Evolutionary conservation across 2,113 vertebrate genomes (phyloP).

Genomic region (Cebus imitator): DNA sequence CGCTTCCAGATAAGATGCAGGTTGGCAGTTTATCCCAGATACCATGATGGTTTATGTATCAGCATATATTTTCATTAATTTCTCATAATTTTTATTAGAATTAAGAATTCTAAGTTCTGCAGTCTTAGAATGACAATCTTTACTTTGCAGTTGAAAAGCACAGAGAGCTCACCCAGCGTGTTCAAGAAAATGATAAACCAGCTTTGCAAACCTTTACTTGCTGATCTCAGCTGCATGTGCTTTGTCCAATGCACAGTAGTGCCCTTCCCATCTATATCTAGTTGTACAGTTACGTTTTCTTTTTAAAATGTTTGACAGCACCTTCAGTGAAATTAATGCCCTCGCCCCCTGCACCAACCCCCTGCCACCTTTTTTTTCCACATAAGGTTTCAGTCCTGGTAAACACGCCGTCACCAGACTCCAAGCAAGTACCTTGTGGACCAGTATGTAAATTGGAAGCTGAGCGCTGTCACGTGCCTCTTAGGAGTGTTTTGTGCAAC

Average conservation of each 20-base stretch:
- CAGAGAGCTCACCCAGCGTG: background rate
- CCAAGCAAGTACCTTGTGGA: constrained; percentile 48
- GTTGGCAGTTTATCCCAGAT: background rate
- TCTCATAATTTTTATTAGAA: background rate
- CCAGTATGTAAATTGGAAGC: constrained; percentile 70
- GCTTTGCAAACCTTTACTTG: fast-evolving
- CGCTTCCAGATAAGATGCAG: background rate
- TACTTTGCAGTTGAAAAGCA: background rate
- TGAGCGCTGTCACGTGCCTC: constrained; percentile 76
- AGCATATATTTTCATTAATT: background rate
- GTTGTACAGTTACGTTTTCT: background rate
- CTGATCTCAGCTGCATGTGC: background rate
- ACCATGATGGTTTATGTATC: fast-evolving
- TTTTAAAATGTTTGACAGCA: background rate
- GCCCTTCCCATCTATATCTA: background rate
- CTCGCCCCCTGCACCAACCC: no score
- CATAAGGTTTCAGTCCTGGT: background rate
- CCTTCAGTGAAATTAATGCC: background rate
- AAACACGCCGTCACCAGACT: constrained; percentile 29
- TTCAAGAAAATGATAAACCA: background rate
- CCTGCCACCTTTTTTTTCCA: background rate
- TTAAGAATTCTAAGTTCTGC: no score
- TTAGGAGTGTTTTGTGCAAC: constrained; percentile 80
- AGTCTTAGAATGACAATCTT: background rate
- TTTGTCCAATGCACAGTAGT: background rate